Conservation (phyloP, 2,113 vertebrate genomes). For the Hystrix brachyura region DNA sequence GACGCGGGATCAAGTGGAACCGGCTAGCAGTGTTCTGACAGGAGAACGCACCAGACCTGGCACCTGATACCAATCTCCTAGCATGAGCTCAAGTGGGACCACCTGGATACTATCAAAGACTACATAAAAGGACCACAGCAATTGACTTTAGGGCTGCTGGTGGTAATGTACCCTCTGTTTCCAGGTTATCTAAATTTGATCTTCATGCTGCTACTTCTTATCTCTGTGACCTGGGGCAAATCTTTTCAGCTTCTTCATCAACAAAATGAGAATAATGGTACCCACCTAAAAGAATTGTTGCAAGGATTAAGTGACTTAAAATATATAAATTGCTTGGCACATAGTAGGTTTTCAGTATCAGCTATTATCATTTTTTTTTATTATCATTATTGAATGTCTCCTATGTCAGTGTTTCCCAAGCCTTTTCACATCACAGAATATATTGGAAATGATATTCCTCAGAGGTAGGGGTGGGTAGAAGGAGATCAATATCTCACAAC, state of each 20-base stretch:
- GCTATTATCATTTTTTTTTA: neutral
- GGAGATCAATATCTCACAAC: neutral
- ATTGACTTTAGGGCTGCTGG: neutral
- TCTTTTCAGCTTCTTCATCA: neutral
- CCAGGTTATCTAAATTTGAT: neutral
- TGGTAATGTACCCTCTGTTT: neutral
- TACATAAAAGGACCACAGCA: neutral
- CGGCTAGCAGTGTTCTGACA: no score
- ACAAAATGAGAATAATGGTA: neutral
- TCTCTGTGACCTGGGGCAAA: neutral
- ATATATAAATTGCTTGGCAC: neutral
- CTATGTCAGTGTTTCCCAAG: neutral
- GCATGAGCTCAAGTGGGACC: neutral
- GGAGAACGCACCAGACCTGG: neutral
- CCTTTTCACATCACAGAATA: neutral
- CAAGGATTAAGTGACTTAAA: conserved; percentile 7
- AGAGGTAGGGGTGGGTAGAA: neutral
- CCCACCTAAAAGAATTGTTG: neutral
- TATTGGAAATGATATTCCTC: neutral
- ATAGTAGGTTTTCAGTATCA: neutral
- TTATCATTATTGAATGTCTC: neutral
- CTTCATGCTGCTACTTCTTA: neutral
- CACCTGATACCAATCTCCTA: neutral
- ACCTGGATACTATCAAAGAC: neutral
- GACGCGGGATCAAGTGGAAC: neutral